phyloP scores from a whole-genome alignment of 2,113 vertebrate genomes.

The Leucoraja erinaceus region DNA sequence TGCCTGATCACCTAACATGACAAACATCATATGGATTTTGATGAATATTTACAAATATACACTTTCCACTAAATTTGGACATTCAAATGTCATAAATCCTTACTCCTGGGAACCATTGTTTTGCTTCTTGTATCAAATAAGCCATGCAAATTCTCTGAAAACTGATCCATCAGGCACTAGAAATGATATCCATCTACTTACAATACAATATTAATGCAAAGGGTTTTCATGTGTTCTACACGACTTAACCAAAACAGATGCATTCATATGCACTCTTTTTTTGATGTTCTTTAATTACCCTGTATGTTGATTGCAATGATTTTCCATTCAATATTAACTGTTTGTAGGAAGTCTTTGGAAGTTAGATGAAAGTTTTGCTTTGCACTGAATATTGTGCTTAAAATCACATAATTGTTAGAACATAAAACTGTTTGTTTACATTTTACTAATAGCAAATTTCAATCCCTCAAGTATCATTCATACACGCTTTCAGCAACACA shows the following conservation, averaged over 20 bases:
- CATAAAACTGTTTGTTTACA: neutral
- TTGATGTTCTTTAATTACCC: neutral
- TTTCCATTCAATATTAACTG: neutral
- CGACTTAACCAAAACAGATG: neutral
- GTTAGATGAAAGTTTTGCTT: neutral
- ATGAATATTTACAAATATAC: neutral
- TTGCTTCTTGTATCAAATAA: neutral
- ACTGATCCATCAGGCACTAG: neutral
- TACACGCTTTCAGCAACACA: neutral
- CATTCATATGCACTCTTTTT: neutral
- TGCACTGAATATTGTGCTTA: neutral
- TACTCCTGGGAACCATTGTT: neutral
- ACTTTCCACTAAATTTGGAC: neutral
- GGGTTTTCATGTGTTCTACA: neutral
- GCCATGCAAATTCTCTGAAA: neutral
- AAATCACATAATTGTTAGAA: neutral
- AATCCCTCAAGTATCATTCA: neutral
- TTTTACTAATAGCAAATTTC: neutral
- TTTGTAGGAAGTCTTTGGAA: neutral
- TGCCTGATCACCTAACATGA: neutral
- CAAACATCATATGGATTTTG: neutral
- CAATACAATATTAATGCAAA: neutral
- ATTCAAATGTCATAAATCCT: neutral
- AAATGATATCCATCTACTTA: neutral
- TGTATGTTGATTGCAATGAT: neutral